Evolutionary conservation across 1,140 invertebrate genomes (phyloP).

Genomic region (Eubasilissa regina): DNA sequence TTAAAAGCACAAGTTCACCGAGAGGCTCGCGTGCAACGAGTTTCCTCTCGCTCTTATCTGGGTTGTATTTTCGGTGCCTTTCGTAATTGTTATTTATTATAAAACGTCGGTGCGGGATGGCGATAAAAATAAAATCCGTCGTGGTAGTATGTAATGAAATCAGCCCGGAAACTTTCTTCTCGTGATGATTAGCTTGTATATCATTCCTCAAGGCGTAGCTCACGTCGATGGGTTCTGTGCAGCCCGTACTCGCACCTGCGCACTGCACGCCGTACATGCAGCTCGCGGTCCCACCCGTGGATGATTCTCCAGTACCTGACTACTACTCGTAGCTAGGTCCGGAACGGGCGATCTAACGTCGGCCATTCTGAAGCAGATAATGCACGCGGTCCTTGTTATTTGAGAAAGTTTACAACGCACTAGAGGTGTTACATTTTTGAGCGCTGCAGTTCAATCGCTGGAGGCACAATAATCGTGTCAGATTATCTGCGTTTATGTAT

Average conservation of each 20-base stretch:
- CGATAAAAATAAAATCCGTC: constrained; percentile 55
- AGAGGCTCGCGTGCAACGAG: background rate
- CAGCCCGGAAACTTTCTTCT: constrained; percentile 57
- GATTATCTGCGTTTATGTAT: background rate
- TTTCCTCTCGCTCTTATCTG: constrained; percentile 21
- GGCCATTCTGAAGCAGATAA: constrained; percentile 7
- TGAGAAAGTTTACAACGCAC: constrained; percentile 45
- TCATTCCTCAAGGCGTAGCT: constrained; percentile 26
- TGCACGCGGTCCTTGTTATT: constrained; percentile 32
- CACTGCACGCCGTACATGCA: no score
- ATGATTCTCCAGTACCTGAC: no score
- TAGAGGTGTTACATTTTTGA: constrained; percentile 6
- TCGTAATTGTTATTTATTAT: constrained; percentile 60
- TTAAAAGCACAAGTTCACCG: no score
- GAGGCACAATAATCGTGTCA: background rate
- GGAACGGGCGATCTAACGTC: background rate
- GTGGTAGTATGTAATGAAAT: constrained; percentile 48
- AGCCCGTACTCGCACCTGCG: no score
- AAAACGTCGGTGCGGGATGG: constrained; percentile 49
- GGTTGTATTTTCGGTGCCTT: constrained; percentile 34
- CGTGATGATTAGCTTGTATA: constrained; percentile 53
- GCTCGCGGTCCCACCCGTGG: background rate
- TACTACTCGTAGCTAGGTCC: no score
- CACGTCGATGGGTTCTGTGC: constrained; percentile 3
- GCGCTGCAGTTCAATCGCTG: background rate